Conservation (phyloP, 2,888 invertebrate genomes). For the Melinopterus prodromus region DNA sequence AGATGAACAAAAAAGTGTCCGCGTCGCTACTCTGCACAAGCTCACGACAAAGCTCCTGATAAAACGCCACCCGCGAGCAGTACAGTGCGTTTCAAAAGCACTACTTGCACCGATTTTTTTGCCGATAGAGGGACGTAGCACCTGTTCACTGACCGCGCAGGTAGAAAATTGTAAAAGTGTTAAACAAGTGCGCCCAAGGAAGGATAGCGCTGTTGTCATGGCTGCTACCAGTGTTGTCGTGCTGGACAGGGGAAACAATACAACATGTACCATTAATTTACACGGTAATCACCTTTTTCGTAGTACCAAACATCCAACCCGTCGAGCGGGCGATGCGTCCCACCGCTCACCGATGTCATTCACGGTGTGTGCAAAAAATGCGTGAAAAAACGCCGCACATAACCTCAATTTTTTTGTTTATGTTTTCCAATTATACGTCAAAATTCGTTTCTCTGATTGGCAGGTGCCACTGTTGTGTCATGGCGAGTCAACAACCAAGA, state of each 20-base stretch:
- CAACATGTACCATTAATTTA: constrained; percentile 95
- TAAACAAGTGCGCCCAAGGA: constrained; percentile 51
- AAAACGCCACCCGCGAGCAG: constrained; percentile 8
- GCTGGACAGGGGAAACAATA: constrained; percentile 94
- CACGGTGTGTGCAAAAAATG: constrained; percentile 26
- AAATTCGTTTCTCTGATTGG: constrained; percentile 34
- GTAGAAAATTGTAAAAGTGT: constrained; percentile 54
- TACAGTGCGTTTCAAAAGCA: constrained; percentile 25
- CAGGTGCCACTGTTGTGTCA: constrained; percentile 95
- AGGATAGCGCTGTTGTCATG: constrained; percentile 55
- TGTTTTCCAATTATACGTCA: constrained; percentile 21
- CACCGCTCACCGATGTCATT: background rate
- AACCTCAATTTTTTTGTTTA: constrained; percentile 48
- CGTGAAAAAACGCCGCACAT: constrained; percentile 37
- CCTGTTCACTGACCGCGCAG: constrained; percentile 57
- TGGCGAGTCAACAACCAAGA: constrained; percentile 97
- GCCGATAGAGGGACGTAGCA: constrained; percentile 57
- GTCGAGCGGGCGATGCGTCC: background rate
- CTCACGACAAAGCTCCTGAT: constrained; percentile 24
- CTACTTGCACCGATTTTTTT: constrained; percentile 40
- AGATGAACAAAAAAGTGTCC: constrained; percentile 58
- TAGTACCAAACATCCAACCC: background rate
- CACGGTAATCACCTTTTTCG: constrained; percentile 74
- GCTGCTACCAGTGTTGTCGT: constrained; percentile 94
- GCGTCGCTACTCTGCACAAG: constrained; percentile 51